These are phyloP conservation scores for Drosophila maculinotata DNA, from an alignment of 2,888 invertebrate species.

Conservation along the genomic window DNA sequence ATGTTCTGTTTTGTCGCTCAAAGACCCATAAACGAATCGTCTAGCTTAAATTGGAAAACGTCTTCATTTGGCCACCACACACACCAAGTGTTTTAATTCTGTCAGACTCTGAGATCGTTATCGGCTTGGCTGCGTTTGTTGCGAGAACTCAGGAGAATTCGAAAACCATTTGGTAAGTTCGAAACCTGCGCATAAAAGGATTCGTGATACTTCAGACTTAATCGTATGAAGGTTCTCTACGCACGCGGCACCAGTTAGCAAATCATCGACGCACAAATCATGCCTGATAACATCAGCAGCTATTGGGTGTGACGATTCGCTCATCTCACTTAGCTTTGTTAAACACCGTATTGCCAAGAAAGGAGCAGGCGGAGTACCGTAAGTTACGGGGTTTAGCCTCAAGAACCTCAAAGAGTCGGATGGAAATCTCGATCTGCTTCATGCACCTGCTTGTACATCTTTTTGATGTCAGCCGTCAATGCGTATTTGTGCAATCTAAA, in stretches of 20 bases:
- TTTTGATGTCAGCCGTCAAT: neutral
- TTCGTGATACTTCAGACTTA: too few species aligned
- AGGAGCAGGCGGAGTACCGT: constrained; percentile 1
- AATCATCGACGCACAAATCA: neutral
- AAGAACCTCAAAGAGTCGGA: neutral
- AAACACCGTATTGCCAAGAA: constrained; percentile 10
- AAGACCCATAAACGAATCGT: neutral
- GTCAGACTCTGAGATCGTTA: too few species aligned
- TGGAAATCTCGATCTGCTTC: constrained; percentile 1
- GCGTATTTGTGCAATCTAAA: constrained; percentile 1
- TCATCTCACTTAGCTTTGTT: constrained; percentile 4
- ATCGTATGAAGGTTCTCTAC: neutral
- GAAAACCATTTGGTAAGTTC: too few species aligned
- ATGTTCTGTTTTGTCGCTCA: neutral
- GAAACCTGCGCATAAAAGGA: too few species aligned
- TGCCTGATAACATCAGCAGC: neutral
- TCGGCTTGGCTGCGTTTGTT: too few species aligned
- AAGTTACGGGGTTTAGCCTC: neutral
- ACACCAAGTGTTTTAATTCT: too few species aligned
- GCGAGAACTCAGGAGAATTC: too few species aligned
- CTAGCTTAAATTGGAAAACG: neutral
- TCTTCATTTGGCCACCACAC: too few species aligned
- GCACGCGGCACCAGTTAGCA: constrained; percentile 3
- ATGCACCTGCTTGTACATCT: neutral
- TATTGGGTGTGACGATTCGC: too few species aligned